phyloP scores from a whole-genome alignment of 2,888 invertebrate species.

The Trichogramma dendrolimi region DNA sequence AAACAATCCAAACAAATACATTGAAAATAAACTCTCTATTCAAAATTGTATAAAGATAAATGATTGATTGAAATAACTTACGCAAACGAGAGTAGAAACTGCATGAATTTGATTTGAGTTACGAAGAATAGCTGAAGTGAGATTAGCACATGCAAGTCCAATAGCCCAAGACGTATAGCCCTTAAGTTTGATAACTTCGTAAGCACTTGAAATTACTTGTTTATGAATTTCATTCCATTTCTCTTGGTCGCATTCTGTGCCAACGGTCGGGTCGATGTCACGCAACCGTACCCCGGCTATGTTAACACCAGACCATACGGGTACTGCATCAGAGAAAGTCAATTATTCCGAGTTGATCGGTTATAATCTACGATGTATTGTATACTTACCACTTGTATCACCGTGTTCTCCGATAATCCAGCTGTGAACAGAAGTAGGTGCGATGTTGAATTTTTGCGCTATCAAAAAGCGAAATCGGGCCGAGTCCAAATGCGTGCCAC shows the following conservation, averaged over 20 bases:
- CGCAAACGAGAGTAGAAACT: conserved; percentile 74
- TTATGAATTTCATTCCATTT: conserved; percentile 76
- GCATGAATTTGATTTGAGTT: conserved; percentile 75
- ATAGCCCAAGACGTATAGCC: conserved; percentile 92
- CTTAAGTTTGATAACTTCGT: conserved; percentile 81
- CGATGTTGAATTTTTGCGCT: conserved; percentile 75
- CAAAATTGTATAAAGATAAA: not conserved
- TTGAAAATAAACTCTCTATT: not conserved
- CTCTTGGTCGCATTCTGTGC: conserved; percentile 70
- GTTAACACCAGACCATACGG: conserved; percentile 92
- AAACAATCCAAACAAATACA: not conserved
- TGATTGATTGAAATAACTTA: conserved; percentile 46
- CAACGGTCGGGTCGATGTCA: conserved; percentile 72
- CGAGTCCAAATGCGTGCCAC: conserved; percentile 90
- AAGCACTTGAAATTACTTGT: conserved; percentile 80
- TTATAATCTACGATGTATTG: not conserved
- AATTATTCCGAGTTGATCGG: not conserved
- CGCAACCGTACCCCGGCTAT: conserved; percentile 81
- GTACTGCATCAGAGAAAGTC: conserved; percentile 58
- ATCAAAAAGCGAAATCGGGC: conserved; percentile 85
- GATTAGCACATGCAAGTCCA: conserved; percentile 71
- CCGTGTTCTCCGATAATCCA: conserved; percentile 95
- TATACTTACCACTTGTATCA: conserved; percentile 70
- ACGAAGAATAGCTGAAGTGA: conserved; percentile 67
- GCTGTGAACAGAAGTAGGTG: conserved; percentile 81